A percentile compares a stretch with the other conserved stretches of the same genome.
Evolutionary conservation across 2,797 vertebrate genomes (phyloP).

Genomic region (Coregonus ussuriensis): DNA sequence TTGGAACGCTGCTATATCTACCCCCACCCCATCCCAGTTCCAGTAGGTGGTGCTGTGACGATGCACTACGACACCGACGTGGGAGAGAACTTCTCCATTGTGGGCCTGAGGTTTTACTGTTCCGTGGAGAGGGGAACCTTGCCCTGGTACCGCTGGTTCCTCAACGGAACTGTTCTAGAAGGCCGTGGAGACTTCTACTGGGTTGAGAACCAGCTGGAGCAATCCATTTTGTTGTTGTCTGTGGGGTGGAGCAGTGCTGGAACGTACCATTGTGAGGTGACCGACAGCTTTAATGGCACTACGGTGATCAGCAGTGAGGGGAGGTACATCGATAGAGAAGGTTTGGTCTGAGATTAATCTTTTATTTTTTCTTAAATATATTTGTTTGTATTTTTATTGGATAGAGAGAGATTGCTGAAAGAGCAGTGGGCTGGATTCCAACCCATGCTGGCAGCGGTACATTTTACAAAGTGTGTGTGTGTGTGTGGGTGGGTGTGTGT

Average conservation of each 20-base stretch:
- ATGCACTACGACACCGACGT: conserved; percentile 37
- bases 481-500: too few relatives aligned
- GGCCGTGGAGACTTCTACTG: conserved; percentile 46
- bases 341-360: conserved; percentile 32
- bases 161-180: conserved; percentile 54
- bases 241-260: conserved; percentile 52
- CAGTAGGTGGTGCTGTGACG: conserved; percentile 58
- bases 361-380: neutral
- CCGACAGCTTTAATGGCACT: conserved; percentile 63
- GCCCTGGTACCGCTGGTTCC: conserved; percentile 68
- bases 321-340: conserved; percentile 58
- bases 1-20: neutral
- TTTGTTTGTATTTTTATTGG: too few relatives aligned
- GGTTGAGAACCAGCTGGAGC: conserved; percentile 25
- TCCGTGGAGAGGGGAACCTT: conserved; percentile 56
- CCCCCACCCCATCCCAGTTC: conserved; percentile 48
- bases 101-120: conserved; percentile 60
- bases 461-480: too few relatives aligned
- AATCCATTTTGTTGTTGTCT: conserved; percentile 46
- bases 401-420: too few relatives aligned
- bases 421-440: too few relatives aligned
- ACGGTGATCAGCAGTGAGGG: conserved; percentile 52
- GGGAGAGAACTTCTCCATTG: conserved; percentile 54
- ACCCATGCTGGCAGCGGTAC: too few relatives aligned
- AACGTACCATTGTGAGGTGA: conserved; percentile 69